Percentiles rank a stretch among this genome's conserved stretches.
Conservation (phyloP, 2,113 vertebrate genomes). For the Chionodraco myersi region DNA sequence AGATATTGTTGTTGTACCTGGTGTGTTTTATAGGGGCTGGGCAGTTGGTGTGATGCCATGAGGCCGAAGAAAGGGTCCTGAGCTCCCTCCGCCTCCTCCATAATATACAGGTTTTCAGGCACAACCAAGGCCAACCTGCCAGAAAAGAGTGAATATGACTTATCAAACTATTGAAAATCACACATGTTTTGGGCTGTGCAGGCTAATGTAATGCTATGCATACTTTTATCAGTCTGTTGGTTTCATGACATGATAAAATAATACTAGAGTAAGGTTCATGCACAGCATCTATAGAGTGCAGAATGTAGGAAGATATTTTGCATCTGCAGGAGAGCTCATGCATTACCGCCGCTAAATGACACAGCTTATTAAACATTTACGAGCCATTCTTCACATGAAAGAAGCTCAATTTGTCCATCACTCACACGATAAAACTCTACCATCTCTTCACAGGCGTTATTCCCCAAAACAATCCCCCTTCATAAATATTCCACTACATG, state of each 20-base stretch:
- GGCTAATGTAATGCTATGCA: background rate
- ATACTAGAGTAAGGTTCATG: background rate
- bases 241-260: background rate
- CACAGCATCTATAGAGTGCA: background rate
- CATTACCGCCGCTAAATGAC: constrained; percentile 26
- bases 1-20: constrained; percentile 67
- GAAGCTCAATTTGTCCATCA: constrained; percentile 31
- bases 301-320: background rate
- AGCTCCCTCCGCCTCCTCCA: constrained; percentile 83
- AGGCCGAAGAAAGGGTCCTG: constrained; percentile 88
- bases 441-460: constrained; percentile 15
- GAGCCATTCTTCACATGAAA: constrained; percentile 31
- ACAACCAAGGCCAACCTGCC: constrained; percentile 78
- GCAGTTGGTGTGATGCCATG: constrained; percentile 79
- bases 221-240: background rate
- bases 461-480: constrained; percentile 27
- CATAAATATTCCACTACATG: constrained; percentile 47
- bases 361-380: constrained; percentile 55
- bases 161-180: background rate
- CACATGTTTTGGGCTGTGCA: background rate
- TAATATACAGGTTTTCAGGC: constrained; percentile 76
- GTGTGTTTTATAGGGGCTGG: constrained; percentile 78
- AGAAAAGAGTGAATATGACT: background rate
- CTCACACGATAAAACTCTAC: constrained; percentile 27
- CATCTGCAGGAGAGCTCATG: constrained; percentile 12